Base-by-base conservation (phyloP, 2,888 invertebrate genomes). In the Scelioninae gen. 2 region DNA sequence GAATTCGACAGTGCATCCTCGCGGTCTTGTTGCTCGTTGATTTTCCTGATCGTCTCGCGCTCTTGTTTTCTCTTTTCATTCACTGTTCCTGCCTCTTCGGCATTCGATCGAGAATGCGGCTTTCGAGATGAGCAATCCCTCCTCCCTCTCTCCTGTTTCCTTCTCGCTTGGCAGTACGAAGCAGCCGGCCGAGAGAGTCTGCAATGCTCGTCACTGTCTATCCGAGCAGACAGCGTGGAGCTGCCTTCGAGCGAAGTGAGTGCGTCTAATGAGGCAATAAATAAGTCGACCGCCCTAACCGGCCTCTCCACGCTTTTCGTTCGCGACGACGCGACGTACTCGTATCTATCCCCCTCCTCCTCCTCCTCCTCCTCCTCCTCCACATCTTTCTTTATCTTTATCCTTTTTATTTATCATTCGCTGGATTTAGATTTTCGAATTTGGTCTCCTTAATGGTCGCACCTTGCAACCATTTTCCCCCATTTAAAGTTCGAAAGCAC, bases 251-350 rank as follows among this genome's bases (percentile, higher is more conserved):
- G 84, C 84, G 81, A 84, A 84, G 84, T 83, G 84, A 83, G 84
- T 84, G 85, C 85, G 82, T 84, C 85, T 85, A 85, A 86, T 85
- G 85, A 86, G 85, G 85, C 85, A 84, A 86, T 86, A 86, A 86
- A 85, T 86, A 85, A 85, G 84, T 85, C 85, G 82, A 80, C 82
- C 80, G 83, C 81, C 82, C 83, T 84, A 83, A 84, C 85, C 83
- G 83, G 83, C 81, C 84, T 84, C 83, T 83, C 84, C 82, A 82
- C 84, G 84, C 83, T 84, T 83, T 84, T 83, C 84, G 84, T 81
- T 79, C 80, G 80, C 83, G 80, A 81, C 81, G 82, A 84, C 83
- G n/a, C n/a, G n/a, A n/a, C n/a, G n/a, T n/a, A n/a, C n/a, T n/a
- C 83, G 81, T 82, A 81, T 83, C 83, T 83, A 81, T 83, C 82